These are phyloP conservation scores for Margarornis squamiger DNA, from an alignment of 2,797 vertebrate genomes.

Conservation along the genomic window DNA sequence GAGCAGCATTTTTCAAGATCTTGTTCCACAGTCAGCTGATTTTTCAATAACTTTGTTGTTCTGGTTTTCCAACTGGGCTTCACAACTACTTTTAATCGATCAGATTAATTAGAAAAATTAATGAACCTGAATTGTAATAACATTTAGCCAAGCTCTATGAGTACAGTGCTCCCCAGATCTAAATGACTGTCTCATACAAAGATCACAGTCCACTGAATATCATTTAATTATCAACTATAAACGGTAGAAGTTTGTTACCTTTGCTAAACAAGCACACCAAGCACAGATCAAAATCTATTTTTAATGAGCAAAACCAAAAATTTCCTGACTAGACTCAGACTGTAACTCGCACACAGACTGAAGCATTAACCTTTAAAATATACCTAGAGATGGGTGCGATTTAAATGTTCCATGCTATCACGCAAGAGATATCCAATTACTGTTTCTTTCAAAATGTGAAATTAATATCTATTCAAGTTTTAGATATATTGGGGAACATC, in stretches of 20 bases:
- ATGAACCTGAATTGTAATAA: constrained; percentile 34
- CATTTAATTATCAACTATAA: constrained; percentile 19
- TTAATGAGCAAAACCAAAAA: constrained; percentile 17
- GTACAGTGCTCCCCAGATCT: not conserved
- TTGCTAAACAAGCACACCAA: not conserved
- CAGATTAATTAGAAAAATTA: constrained; percentile 55
- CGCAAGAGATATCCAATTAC: not conserved
- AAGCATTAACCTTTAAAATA: not conserved
- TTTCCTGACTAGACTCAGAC: not conserved
- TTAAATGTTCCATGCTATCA: not conserved
- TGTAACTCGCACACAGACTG: not conserved
- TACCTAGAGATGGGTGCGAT: not conserved
- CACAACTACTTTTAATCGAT: constrained; percentile 28
- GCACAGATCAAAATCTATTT: not conserved
- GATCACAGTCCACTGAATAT: constrained; percentile 34
- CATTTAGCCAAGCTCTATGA: constrained; percentile 1
- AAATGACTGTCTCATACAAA: constrained; percentile 4
- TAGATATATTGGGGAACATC: not conserved
- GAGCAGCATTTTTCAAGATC: not conserved
- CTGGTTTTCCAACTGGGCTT: constrained; percentile 13
- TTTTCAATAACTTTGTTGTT: not conserved
- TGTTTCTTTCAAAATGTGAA: not conserved
- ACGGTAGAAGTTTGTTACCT: not conserved
- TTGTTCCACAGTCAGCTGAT: not conserved
- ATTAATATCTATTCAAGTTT: not conserved